Percentiles rank a stretch among this genome's conserved stretches.
These are phyloP conservation scores for Hanleya hanleyi DNA, from an alignment of 2,888 invertebrate species.

Conservation along the genomic window DNA sequence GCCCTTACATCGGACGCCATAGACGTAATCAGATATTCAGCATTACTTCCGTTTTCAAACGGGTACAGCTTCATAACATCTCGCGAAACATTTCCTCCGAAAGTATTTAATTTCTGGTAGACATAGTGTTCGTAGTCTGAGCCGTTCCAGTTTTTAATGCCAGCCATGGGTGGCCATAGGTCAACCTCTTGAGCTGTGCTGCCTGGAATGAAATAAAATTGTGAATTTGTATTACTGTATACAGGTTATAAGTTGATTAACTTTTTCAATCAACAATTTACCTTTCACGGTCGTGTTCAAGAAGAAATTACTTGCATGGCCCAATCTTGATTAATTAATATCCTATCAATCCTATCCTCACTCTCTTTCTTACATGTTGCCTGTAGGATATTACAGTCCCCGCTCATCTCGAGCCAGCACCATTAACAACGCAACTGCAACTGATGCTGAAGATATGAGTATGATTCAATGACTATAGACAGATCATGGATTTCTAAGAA, in stretches of 20 bases:
- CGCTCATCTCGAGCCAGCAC: too few relatives aligned
- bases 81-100: neutral
- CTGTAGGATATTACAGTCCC: too few relatives aligned
- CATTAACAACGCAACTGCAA: too few relatives aligned
- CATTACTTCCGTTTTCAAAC: neutral
- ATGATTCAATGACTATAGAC: too few relatives aligned
- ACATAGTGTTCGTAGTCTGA: neutral
- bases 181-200: neutral
- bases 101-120: neutral
- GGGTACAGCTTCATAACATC: neutral
- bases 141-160: neutral
- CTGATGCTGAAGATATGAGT: too few relatives aligned
- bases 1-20: neutral
- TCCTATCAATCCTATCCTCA: too few relatives aligned
- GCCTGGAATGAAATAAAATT: neutral
- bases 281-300: too few relatives aligned
- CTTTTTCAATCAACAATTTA: too few relatives aligned
- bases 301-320: too few relatives aligned
- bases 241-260: neutral
- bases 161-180: neutral
- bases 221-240: neutral
- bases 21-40: neutral
- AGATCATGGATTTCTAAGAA: too few relatives aligned
- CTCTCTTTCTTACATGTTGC: too few relatives aligned
- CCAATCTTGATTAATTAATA: too few relatives aligned